Percentiles rank a stretch among this genome's conserved stretches.
Conservation (phyloP, 2,888 invertebrate genomes). For the Protonemura montana region DNA sequence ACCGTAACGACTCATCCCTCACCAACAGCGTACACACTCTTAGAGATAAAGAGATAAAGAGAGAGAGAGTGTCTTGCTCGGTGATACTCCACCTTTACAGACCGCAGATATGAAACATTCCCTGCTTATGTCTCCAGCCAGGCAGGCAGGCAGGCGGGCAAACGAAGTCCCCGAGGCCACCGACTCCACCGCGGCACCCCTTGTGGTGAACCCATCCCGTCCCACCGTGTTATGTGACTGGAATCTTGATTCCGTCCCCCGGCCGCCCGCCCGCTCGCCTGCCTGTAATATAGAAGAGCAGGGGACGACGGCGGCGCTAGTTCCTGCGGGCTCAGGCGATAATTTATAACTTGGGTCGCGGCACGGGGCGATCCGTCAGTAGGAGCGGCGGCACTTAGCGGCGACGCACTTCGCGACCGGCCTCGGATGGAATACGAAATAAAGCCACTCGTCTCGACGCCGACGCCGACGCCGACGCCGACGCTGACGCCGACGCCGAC, state of each 20-base stretch:
- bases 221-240: not conserved
- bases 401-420: conserved; percentile 15
- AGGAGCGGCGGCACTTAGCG: conserved; percentile 34
- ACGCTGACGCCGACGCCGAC: not conserved
- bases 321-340: not conserved
- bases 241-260: not conserved
- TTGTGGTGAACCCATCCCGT: not conserved
- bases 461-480: not conserved
- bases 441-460: not conserved
- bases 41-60: no score
- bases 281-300: not conserved
- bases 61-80: no score
- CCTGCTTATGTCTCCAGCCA: conserved; percentile 7
- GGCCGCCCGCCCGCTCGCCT: not conserved
- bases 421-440: conserved; percentile 32
- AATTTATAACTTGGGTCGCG: conserved; percentile 34
- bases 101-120: not conserved
- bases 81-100: not conserved
- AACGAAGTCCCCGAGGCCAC: not conserved
- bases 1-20: not conserved
- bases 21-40: not conserved
- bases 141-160: no score
- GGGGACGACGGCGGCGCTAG: not conserved
- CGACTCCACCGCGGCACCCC: not conserved
- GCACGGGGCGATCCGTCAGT: conserved; percentile 38